Evolutionary conservation across 2,113 vertebrate species (phyloP), one percentile per base, ranked within the genome.

Genomic region (Xenopus laevis): DNA sequence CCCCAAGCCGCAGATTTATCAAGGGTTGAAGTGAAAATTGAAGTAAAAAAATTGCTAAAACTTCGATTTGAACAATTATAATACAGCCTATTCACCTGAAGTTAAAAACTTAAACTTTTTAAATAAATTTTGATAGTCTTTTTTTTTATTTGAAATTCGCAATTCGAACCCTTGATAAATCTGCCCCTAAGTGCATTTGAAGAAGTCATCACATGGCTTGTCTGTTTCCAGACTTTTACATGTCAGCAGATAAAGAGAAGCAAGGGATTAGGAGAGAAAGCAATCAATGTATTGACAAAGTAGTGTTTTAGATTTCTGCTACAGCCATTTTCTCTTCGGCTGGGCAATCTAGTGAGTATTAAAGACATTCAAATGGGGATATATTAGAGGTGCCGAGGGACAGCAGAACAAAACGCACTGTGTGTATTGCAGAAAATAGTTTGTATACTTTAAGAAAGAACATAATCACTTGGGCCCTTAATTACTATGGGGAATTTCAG

Each of bases 231-330:
- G 65, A 50, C 46, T 67, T 50, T 50, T 21, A 33, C 23, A 33
- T 71, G 58, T 57, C 71, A 65, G 20, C 16, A 44, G 61, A 18
- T 55, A 64, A 50, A 72, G 61, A 23, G 16, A n/a, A 63, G 27
- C 44, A 21, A 65, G 47, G 23, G n/a, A 62, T 27, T 9, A 27
- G 23, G 23, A 2, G 47, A 64, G 52, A 15, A 10, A 20, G n/a
- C 13, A 20, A 72, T 72, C 71, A 27, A 72, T 72, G 13, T 72
- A 72, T 72, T 23, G 71, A 72, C 63, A 72, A 65, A 15, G 44
- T 2, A 10, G 46, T 20, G 71, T 55, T 58, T 62, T 40, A 71
- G 46, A 52, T 50, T 52, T 44, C 63, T 55, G 71, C 16, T 30
- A 64, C 60, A 64, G 11, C 61, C 53, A 17, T 53, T 72, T 50